Percentiles rank a stretch among this genome's conserved stretches.
Conservation (phyloP, 2,797 vertebrate species). For the Agapornis canus region DNA sequence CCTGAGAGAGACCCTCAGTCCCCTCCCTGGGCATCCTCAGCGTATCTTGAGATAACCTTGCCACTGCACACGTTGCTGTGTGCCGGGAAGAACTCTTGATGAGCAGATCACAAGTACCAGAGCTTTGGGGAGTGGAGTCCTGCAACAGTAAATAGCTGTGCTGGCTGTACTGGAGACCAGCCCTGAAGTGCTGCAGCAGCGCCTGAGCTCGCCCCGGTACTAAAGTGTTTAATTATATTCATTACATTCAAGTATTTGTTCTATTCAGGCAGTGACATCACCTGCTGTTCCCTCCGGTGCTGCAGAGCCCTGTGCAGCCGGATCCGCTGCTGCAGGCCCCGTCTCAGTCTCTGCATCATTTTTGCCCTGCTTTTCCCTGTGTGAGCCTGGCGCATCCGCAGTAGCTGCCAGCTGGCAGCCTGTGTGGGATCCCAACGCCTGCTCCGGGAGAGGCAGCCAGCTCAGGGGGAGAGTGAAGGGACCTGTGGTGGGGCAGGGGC, state of each 20-base stretch:
- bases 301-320: background rate
- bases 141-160: background rate
- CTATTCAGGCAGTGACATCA: background rate
- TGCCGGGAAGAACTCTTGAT: background rate
- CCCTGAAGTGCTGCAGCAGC: background rate
- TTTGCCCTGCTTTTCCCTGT: fast-evolving
- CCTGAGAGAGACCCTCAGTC: background rate
- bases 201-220: background rate
- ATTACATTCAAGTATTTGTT: background rate
- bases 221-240: background rate
- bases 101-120: background rate
- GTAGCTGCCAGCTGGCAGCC: background rate
- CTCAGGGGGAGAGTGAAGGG: background rate
- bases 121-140: background rate
- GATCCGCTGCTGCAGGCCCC: background rate
- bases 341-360: background rate
- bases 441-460: background rate
- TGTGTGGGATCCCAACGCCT: background rate
- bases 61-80: fast-evolving
- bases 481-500: fast-evolving
- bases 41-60: background rate
- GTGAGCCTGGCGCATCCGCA: background rate
- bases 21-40: background rate
- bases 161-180: background rate
- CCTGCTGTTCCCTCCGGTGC: background rate